Conservation (phyloP, 2,888 invertebrate genomes). For the Panorpa germanica region DNA sequence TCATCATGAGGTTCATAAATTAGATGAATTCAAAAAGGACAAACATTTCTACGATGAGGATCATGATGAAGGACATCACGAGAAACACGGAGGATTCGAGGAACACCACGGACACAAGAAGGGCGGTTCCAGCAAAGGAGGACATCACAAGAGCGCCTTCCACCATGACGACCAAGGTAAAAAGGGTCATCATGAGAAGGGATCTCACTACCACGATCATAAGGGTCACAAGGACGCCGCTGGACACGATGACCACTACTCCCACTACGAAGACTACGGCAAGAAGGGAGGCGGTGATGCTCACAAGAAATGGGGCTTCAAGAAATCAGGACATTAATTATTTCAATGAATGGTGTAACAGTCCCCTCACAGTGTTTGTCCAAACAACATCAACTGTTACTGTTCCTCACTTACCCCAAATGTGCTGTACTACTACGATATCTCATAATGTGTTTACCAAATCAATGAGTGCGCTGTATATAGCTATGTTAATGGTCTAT, state of each 20-base stretch:
- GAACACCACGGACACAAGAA: conserved; percentile 67
- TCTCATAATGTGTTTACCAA: too few relatives aligned
- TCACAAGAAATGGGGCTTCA: conserved; percentile 60
- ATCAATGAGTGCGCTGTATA: too few relatives aligned
- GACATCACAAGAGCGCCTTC: conserved; percentile 58
- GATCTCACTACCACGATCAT: conserved; percentile 59
- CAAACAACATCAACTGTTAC: too few relatives aligned
- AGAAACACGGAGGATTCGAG: conserved; percentile 63
- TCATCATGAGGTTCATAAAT: conserved; percentile 67
- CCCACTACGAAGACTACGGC: conserved; percentile 52
- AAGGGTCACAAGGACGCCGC: conserved; percentile 62
- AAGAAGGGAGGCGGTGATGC: conserved; percentile 66
- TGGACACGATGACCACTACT: conserved; percentile 59
- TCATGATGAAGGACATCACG: conserved; percentile 63
- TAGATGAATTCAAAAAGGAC: conserved; percentile 72
- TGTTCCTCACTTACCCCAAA: too few relatives aligned
- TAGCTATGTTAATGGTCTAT: too few relatives aligned
- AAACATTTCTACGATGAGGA: conserved; percentile 76
- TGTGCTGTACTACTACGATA: too few relatives aligned
- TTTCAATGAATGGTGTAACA: too few relatives aligned
- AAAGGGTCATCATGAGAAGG: conserved; percentile 63
- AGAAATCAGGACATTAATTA: too few relatives aligned
- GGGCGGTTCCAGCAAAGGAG: conserved; percentile 63
- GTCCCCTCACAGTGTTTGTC: too few relatives aligned
- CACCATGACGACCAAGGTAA: conserved; percentile 63